phyloP scores from a whole-genome alignment of 2,888 invertebrate genomes.

The Poecilus cupreus region DNA sequence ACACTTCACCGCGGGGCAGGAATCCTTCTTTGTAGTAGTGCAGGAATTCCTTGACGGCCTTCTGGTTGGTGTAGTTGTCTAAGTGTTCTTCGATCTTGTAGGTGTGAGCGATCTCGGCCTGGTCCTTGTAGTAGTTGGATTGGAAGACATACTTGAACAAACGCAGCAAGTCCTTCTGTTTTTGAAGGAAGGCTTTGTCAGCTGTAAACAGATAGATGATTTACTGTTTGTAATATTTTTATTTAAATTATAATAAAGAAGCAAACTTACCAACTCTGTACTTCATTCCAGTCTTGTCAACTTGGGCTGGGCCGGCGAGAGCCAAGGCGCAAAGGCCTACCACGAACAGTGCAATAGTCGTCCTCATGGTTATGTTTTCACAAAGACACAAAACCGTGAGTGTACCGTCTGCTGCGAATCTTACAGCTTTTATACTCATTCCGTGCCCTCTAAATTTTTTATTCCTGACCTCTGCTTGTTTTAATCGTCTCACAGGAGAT shows the following conservation, averaged over 20 bases:
- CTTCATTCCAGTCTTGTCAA: constrained; percentile 25
- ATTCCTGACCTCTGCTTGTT: constrained; percentile 22
- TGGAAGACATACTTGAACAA: constrained; percentile 80
- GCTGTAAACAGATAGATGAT: constrained; percentile 53
- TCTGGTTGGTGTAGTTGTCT: constrained; percentile 74
- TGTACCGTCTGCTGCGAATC: constrained; percentile 1
- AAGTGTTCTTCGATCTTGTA: constrained; percentile 78
- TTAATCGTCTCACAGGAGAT: constrained; percentile 1
- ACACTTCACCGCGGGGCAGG: constrained; percentile 77
- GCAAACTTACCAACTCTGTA: constrained; percentile 54
- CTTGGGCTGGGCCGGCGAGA: constrained; percentile 34
- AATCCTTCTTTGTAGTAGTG: constrained; percentile 75
- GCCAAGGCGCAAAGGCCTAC: constrained; percentile 60
- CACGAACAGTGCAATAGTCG: constrained; percentile 54
- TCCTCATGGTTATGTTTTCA: constrained; percentile 60
- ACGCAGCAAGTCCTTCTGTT: constrained; percentile 74
- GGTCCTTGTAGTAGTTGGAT: constrained; percentile 75
- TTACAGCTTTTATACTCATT: constrained; percentile 46
- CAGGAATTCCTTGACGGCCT: constrained; percentile 76
- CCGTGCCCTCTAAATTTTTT: constrained; percentile 30
- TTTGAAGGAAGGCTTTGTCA: constrained; percentile 63
- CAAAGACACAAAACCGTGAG: constrained; percentile 55
- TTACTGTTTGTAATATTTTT: too few species aligned
- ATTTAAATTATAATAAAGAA: too few species aligned
- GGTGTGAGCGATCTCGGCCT: constrained; percentile 75